Evolutionary conservation across 2,113 vertebrate genomes (phyloP), one percentile per base, ranked within the genome.

Genomic region (Cariama cristata): DNA sequence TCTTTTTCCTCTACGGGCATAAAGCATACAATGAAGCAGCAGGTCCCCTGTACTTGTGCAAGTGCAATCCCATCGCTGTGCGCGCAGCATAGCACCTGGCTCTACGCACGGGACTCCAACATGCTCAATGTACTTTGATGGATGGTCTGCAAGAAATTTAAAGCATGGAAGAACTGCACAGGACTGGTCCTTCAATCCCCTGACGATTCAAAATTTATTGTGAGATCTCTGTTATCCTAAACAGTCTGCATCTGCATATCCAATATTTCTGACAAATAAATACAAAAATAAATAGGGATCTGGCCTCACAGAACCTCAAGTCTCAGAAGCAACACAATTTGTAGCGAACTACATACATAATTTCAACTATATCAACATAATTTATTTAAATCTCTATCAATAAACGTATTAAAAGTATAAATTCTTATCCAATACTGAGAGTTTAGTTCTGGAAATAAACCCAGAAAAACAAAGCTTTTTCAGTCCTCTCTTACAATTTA

Each of bases 211-310:
- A 79, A 95, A 93, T 90, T 83, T 86, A 77, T 52, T 80, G 72
- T 45, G 90, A 82, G 73, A 94, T 88, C 75, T 96, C 86, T 90
- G 59, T 73, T 79, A 66, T 45, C 53, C 86, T 95, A 75, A 90
- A 69, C 83, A 81, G 67, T 67, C 87, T 79, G 87, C 32, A 68
- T 87, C 91, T 88, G 88, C 28, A 8, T 69, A 88, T 91, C 92
- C 86, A 93, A 91, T 91, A 91, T 72, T 95, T 96, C 90, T 91
- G 96, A 96, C 96, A 95, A 98, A 98, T 98, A 98, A 98, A 98
- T 98, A 98, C 81, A 97, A 97, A 98, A 98, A 98, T 98, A 98
- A 98, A 98, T 98, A 98, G 93, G 92, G 92, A 90, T 96, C 94
- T 96, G 86, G 93, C 93, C 97, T 97, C 81, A 94, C 83, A 89